A percentile compares a stretch with the other conserved stretches of the same genome.
Evolutionary conservation across 2,797 vertebrate species (phyloP).

Genomic region (Alfaro cultratus): DNA sequence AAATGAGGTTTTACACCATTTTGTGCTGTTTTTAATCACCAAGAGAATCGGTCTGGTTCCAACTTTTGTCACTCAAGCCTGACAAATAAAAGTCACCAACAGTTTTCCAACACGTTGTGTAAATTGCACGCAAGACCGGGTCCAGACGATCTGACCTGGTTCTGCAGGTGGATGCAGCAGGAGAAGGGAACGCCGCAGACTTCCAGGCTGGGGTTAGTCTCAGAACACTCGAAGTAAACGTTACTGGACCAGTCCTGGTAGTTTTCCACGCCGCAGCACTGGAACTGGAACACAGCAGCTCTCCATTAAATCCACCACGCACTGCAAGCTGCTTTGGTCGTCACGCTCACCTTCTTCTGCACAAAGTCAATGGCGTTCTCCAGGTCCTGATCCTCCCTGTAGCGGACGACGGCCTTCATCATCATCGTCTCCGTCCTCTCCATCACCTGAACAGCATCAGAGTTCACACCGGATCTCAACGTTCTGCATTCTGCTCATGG

Average conservation of each 20-base stretch:
- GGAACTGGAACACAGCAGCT: constrained; percentile 73
- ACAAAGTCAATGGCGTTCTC: constrained; percentile 88
- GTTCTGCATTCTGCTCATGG: background rate
- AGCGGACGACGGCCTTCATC: constrained; percentile 74
- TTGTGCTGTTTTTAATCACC: no score
- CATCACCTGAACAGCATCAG: constrained; percentile 65
- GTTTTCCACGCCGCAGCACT: constrained; percentile 83
- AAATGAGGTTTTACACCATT: no score
- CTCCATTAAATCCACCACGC: background rate
- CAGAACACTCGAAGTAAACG: constrained; percentile 82
- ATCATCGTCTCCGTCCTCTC: constrained; percentile 77
- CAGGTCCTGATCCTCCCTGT: constrained; percentile 85
- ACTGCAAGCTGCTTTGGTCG: background rate
- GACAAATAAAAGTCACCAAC: no score
- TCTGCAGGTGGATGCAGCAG: constrained; percentile 76
- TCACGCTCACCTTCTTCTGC: constrained; percentile 84
- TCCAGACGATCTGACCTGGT: constrained; percentile 69
- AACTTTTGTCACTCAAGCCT: no score
- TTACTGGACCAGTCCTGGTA: constrained; percentile 85
- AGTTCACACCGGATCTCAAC: background rate
- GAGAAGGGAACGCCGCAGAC: constrained; percentile 87
- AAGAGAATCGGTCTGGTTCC: no score
- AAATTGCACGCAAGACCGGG: no score
- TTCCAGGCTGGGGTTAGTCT: constrained; percentile 84
- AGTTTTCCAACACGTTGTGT: no score